A percentile compares a stretch with the other conserved stretches of the same genome.
phyloP scores from a whole-genome alignment of 2,888 invertebrate genomes.

The Hirtodrosophila duncani region DNA sequence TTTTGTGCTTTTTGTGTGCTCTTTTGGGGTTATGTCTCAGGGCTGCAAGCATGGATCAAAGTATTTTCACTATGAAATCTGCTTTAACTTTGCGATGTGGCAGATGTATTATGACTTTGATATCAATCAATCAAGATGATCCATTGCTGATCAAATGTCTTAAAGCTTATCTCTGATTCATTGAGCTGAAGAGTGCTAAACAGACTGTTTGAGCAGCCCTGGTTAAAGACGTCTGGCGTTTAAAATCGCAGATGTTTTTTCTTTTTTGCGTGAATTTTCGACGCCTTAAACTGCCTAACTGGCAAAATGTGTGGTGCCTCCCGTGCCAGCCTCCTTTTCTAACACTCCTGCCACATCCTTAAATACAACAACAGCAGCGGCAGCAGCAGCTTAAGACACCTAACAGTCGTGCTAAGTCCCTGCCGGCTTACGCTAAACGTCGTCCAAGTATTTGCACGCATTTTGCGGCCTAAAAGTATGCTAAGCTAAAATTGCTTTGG shows the following conservation, averaged over 20 bases:
- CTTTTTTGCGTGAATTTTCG: conserved; percentile 32
- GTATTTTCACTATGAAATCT: too few relatives aligned
- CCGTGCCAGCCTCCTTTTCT: conserved; percentile 13
- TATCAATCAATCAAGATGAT: too few relatives aligned
- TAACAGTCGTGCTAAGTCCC: conserved; percentile 58
- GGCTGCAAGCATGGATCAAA: too few relatives aligned
- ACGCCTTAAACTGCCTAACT: conserved; percentile 45
- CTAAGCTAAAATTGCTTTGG: conserved; percentile 44
- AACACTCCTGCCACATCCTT: conserved; percentile 1
- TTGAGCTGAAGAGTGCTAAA: too few relatives aligned
- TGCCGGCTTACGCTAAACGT: conserved; percentile 30
- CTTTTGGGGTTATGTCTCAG: background rate
- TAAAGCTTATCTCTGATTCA: too few relatives aligned
- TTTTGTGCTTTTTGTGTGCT: background rate
- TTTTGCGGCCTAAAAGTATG: conserved; percentile 53
- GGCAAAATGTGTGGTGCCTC: conserved; percentile 9
- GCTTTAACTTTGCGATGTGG: too few relatives aligned
- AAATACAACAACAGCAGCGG: background rate
- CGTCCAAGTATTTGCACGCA: conserved; percentile 49
- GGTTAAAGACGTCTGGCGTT: too few relatives aligned
- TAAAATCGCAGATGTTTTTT: conserved; percentile 50
- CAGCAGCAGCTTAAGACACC: conserved; percentile 40
- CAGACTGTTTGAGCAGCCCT: too few relatives aligned
- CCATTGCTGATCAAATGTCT: too few relatives aligned
- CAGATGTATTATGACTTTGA: too few relatives aligned